These are phyloP conservation scores for Paramisgurnus dabryanus DNA, from an alignment of 2,113 vertebrate genomes.

Conservation along the genomic window DNA sequence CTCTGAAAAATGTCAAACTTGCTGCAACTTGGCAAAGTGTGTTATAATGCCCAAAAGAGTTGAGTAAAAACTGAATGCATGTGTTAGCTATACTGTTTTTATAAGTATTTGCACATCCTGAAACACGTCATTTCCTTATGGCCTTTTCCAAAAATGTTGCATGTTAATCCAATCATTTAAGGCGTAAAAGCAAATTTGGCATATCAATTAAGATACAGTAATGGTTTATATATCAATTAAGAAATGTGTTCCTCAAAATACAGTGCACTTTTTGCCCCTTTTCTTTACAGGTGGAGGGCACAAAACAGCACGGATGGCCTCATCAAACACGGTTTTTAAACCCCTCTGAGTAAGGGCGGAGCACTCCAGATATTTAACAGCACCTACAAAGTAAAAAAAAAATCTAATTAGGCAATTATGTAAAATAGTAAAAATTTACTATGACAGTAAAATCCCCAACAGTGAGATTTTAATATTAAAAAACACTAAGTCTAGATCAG, in stretches of 20 bases:
- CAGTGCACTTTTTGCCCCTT: slow-evolving; percentile 83
- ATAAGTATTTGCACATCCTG: background rate
- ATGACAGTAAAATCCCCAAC: background rate
- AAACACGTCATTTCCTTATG: background rate
- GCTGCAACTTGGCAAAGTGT: background rate
- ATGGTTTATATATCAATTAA: slow-evolving; percentile 2
- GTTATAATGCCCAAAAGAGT: background rate
- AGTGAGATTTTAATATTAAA: background rate
- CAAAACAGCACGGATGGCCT: slow-evolving; percentile 87
- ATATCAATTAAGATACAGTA: background rate
- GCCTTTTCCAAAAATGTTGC: background rate
- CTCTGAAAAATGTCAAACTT: slow-evolving; percentile 13
- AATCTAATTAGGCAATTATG: background rate
- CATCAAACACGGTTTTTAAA: slow-evolving; percentile 88
- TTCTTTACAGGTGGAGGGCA: slow-evolving; percentile 86
- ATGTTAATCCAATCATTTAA: background rate
- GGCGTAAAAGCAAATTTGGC: slow-evolving; percentile 28
- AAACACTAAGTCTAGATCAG: background rate
- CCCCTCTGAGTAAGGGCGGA: slow-evolving; percentile 88
- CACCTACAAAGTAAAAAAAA: slow-evolving; percentile 67
- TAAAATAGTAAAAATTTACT: too few species aligned
- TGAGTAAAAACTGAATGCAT: background rate
- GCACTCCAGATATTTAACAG: slow-evolving; percentile 89
- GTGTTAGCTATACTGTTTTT: background rate
- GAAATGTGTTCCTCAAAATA: slow-evolving; percentile 74